A percentile compares a stretch with the other conserved stretches of the same genome.
Evolutionary conservation across 2,113 vertebrate genomes (phyloP).

Genomic region (Spea bombifrons): DNA sequence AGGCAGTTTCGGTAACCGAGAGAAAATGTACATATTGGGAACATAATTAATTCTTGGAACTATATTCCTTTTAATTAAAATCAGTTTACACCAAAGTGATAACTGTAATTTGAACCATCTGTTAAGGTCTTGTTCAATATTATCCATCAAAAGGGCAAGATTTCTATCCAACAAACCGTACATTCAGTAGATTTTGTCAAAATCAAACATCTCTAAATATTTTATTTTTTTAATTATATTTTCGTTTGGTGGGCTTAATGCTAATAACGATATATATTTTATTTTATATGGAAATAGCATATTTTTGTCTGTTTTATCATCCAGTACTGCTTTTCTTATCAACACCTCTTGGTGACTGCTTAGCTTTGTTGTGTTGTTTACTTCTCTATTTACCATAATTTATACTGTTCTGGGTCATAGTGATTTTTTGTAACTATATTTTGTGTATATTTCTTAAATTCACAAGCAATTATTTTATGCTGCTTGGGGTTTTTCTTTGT

Average conservation of each 20-base stretch:
- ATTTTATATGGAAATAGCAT: background rate
- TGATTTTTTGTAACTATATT: too few relatives aligned
- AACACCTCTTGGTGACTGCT: too few relatives aligned
- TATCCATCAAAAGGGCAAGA: constrained; percentile 41
- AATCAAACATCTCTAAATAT: background rate
- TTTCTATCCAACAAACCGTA: constrained; percentile 2
- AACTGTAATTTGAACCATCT: constrained; percentile 45
- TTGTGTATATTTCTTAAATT: too few relatives aligned
- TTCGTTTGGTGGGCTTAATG: too few relatives aligned
- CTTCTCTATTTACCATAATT: too few relatives aligned
- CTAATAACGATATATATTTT: background rate
- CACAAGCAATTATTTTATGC: too few relatives aligned
- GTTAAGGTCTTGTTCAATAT: constrained; percentile 44
- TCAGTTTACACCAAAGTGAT: constrained; percentile 48
- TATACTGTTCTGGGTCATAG: too few relatives aligned
- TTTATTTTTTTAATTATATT: too few relatives aligned
- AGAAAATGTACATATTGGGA: constrained; percentile 39
- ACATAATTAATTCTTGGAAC: constrained; percentile 48
- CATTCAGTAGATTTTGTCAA: background rate
- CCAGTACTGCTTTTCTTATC: too few relatives aligned
- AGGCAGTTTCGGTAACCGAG: background rate
- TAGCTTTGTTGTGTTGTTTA: too few relatives aligned
- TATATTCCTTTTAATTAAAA: constrained; percentile 48
- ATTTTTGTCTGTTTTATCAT: background rate
- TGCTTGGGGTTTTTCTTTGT: too few relatives aligned